These are phyloP conservation scores for Sweltsa coloradensis DNA, from an alignment of 1,140 invertebrate genomes.

Conservation along the genomic window DNA sequence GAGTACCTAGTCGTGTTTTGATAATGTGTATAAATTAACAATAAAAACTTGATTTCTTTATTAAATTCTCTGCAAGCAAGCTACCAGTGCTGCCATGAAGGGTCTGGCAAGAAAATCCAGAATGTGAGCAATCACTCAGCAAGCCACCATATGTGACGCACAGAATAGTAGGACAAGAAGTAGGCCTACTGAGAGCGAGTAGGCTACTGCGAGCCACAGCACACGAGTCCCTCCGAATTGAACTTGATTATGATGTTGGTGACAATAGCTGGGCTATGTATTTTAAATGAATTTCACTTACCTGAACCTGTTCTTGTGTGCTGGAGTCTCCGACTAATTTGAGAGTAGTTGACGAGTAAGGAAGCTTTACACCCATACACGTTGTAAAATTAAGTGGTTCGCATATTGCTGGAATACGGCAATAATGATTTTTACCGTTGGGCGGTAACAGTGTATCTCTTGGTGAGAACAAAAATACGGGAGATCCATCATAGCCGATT, in stretches of 20 bases:
- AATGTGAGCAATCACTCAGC: not conserved
- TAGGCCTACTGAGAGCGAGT: not conserved
- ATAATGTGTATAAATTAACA: too few relatives aligned
- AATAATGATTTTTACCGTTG: conserved; percentile 22
- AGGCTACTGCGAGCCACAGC: too few relatives aligned
- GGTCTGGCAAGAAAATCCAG: too few relatives aligned
- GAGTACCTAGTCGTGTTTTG: too few relatives aligned
- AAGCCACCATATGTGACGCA: not conserved
- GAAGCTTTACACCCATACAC: conserved; percentile 64
- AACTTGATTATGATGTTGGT: too few relatives aligned
- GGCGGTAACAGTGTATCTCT: conserved; percentile 7
- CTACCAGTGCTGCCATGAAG: too few relatives aligned
- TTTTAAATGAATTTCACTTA: conserved; percentile 19
- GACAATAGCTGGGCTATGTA: too few relatives aligned
- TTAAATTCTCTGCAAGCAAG: too few relatives aligned
- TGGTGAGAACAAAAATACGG: too few relatives aligned
- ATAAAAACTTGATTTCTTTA: too few relatives aligned
- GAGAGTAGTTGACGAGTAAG: conserved; percentile 62
- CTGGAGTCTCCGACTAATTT: conserved; percentile 55
- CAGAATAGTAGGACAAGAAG: not conserved
- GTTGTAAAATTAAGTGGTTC: conserved; percentile 43
- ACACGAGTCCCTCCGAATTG: too few relatives aligned
- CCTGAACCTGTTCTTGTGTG: conserved; percentile 48
- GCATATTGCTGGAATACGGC: conserved; percentile 48
- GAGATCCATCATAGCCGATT: too few relatives aligned